phyloP scores from a whole-genome alignment of 2,113 vertebrate species.

The Zeus faber region DNA sequence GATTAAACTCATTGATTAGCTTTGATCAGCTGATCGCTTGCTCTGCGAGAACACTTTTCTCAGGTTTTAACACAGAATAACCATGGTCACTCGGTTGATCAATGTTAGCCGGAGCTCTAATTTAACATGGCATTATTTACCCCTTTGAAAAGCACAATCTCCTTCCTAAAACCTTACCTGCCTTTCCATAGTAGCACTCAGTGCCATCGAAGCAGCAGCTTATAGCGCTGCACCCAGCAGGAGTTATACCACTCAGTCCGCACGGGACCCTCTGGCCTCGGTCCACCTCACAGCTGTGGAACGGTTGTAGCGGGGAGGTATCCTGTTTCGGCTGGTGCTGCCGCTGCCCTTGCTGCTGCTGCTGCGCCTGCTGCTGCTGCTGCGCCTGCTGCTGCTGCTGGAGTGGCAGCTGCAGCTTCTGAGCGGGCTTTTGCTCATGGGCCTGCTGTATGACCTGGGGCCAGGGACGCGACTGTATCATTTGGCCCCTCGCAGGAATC shows the following conservation, averaged over 20 bases:
- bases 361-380: neutral
- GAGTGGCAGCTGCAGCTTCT: neutral
- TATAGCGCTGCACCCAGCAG: constrained; percentile 27
- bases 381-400: too few species aligned
- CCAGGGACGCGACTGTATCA: neutral
- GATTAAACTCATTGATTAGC: too few species aligned
- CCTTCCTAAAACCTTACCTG: constrained; percentile 46
- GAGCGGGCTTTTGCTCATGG: neutral
- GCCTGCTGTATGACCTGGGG: neutral
- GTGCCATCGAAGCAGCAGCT: constrained; percentile 53
- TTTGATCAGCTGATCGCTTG: too few species aligned
- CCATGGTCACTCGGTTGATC: too few species aligned
- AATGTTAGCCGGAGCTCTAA: too few species aligned
- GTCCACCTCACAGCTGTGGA: constrained; percentile 34
- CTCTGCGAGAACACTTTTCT: too few species aligned
- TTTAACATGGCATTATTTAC: too few species aligned
- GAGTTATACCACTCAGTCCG: constrained; percentile 21
- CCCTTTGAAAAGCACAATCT: too few species aligned
- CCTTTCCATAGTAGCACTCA: constrained; percentile 56
- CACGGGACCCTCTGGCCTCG: constrained; percentile 37
- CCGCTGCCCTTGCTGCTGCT: neutral
- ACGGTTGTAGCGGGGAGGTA: too few species aligned
- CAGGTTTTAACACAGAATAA: too few species aligned
- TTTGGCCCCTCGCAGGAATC: neutral
- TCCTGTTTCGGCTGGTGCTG: neutral